Evolutionary conservation across 2,888 invertebrate species (phyloP).

Genomic region (Eilema depressum): DNA sequence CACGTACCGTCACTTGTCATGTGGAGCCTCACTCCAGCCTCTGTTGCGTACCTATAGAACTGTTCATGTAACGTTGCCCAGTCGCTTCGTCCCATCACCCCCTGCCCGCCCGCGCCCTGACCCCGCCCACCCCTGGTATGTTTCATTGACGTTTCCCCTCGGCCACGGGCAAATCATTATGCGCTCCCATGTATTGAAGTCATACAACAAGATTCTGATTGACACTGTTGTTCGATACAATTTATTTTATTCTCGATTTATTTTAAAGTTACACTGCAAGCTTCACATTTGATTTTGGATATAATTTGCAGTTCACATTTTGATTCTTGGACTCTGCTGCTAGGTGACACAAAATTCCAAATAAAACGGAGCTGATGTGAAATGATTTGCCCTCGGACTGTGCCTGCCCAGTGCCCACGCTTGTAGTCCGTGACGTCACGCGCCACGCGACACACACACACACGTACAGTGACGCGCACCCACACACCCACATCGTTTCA

Average conservation of each 20-base stretch:
- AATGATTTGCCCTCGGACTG: slow-evolving; percentile 54
- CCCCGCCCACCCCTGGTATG: slow-evolving; percentile 63
- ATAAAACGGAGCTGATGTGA: slow-evolving; percentile 22
- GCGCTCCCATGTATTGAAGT: slow-evolving; percentile 26
- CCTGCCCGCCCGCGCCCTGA: slow-evolving; percentile 51
- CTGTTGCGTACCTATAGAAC: slow-evolving; percentile 73
- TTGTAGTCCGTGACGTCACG: slow-evolving; percentile 48
- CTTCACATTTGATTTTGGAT: slow-evolving; percentile 12
- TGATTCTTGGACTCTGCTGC: not conserved
- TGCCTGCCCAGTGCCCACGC: slow-evolving; percentile 60
- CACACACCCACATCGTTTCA: slow-evolving; percentile 45
- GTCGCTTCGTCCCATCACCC: slow-evolving; percentile 58
- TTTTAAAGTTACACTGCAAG: slow-evolving; percentile 14
- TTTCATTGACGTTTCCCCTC: slow-evolving; percentile 56
- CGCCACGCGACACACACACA: slow-evolving; percentile 53
- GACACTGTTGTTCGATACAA: not conserved
- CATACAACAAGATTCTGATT: slow-evolving; percentile 14
- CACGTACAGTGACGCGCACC: slow-evolving; percentile 48
- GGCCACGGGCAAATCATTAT: slow-evolving; percentile 67
- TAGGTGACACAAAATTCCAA: slow-evolving; percentile 21
- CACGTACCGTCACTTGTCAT: slow-evolving; percentile 67
- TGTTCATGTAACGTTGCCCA: slow-evolving; percentile 71
- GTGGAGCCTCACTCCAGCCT: slow-evolving; percentile 77
- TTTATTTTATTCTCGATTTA: slow-evolving; percentile 10
- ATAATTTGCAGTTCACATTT: slow-evolving; percentile 12